Conservation (phyloP, 2,113 vertebrate genomes). For the Ictalurus furcatus region DNA sequence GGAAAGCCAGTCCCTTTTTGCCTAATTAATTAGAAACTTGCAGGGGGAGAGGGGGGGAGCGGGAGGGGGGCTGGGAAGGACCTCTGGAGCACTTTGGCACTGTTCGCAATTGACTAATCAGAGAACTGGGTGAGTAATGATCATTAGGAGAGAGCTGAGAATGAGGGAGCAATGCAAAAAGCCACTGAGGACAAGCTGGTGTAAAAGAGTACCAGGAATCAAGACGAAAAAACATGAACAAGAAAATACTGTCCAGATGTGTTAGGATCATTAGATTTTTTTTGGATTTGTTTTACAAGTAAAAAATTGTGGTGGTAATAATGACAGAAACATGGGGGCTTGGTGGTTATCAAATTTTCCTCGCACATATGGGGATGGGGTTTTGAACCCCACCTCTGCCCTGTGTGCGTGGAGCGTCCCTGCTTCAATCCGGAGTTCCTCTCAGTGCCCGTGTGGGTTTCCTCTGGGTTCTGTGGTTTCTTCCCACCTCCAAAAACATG, state of each 20-base stretch:
- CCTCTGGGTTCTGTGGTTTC: background rate
- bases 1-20: slow-evolving; percentile 65
- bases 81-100: slow-evolving; percentile 63
- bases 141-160: slow-evolving; percentile 39
- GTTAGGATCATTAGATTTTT: background rate
- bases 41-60: background rate
- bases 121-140: slow-evolving; percentile 49
- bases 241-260: slow-evolving; percentile 2
- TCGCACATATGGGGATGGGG: no score
- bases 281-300: background rate
- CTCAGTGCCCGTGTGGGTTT: no score
- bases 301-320: background rate
- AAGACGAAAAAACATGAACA: background rate
- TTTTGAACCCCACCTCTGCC: no score
- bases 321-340: background rate
- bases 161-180: slow-evolving; percentile 33
- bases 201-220: background rate
- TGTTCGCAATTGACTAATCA: slow-evolving; percentile 65
- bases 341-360: no score
- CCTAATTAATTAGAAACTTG: slow-evolving; percentile 74
- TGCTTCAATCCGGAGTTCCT: no score
- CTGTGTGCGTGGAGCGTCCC: no score
- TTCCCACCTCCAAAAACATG: background rate
- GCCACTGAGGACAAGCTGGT: background rate
- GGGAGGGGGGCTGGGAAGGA: background rate